These are phyloP conservation scores for Tyrannus savana DNA, from an alignment of 2,113 vertebrate genomes.

Conservation along the genomic window DNA sequence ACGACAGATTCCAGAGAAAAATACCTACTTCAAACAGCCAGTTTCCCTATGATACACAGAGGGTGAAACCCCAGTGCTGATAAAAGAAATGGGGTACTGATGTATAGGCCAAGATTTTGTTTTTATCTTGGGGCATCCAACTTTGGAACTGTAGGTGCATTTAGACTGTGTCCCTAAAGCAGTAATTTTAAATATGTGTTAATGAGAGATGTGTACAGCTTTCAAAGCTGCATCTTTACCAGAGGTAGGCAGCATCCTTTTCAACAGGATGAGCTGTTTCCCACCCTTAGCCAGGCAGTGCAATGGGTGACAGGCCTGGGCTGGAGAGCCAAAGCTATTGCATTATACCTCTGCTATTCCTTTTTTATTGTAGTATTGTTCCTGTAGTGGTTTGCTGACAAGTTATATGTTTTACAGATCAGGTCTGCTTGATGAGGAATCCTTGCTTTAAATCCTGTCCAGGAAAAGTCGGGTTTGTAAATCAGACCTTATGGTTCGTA, in stretches of 20 bases:
- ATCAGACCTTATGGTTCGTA: neutral
- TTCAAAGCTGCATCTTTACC: neutral
- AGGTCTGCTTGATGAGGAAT: slow-evolving; percentile 17
- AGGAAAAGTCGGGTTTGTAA: neutral
- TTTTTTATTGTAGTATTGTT: neutral
- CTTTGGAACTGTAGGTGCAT: neutral
- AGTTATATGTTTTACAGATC: slow-evolving; percentile 8
- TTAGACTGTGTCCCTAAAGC: neutral
- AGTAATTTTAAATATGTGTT: neutral
- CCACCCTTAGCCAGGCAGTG: neutral
- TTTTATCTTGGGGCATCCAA: neutral
- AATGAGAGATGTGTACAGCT: neutral
- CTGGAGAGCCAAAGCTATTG: neutral
- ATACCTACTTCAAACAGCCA: neutral
- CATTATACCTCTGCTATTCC: neutral
- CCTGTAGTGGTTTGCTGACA: neutral
- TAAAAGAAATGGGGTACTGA: neutral
- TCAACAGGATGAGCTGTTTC: neutral
- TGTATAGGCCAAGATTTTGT: neutral
- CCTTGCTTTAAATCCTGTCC: neutral
- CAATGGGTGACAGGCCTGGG: neutral
- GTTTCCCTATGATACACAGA: neutral
- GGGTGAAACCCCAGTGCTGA: neutral
- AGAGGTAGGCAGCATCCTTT: neutral
- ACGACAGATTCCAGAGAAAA: neutral